Evolutionary conservation across 2,888 invertebrate species (phyloP).

Genomic region (Stegana nigrithorax): DNA sequence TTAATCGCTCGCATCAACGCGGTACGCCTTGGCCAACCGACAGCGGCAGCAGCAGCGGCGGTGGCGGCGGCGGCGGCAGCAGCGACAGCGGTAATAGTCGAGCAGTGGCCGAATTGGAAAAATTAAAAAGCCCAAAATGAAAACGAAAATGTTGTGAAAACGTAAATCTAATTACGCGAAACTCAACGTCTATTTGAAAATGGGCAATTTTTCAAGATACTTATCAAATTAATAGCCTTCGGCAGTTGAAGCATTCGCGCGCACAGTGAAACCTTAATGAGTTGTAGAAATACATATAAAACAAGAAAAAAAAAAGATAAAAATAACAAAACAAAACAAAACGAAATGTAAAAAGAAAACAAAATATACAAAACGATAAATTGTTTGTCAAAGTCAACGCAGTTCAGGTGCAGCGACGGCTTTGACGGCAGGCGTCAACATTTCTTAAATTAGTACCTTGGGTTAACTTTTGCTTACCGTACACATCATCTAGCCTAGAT

Average conservation of each 20-base stretch:
- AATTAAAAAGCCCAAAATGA: constrained; percentile 4
- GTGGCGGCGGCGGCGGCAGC: constrained; percentile 16
- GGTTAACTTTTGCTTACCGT: too few species aligned
- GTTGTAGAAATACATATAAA: too few species aligned
- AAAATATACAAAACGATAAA: constrained; percentile 32
- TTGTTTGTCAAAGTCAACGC: constrained; percentile 14
- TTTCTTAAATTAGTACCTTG: too few species aligned
- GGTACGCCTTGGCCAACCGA: too few species aligned
- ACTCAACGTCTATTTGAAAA: constrained; percentile 66
- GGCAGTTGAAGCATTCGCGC: constrained; percentile 29
- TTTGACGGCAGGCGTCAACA: too few species aligned
- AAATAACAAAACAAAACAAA: too few species aligned
- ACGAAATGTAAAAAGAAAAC: too few species aligned
- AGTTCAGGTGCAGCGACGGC: not conserved
- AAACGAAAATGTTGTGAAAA: constrained; percentile 63
- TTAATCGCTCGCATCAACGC: constrained; percentile 51
- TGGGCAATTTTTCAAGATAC: constrained; percentile 69
- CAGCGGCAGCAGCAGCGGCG: too few species aligned
- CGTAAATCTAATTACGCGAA: constrained; percentile 69
- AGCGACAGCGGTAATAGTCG: not conserved
- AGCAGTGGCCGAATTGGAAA: not conserved
- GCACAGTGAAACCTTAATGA: too few species aligned
- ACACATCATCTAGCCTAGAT: too few species aligned
- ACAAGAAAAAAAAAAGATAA: too few species aligned
- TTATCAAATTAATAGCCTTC: constrained; percentile 67